A percentile compares a stretch with the other conserved stretches of the same genome.
phyloP scores from a whole-genome alignment of 2,113 vertebrate genomes.

The Cervus canadensis region DNA sequence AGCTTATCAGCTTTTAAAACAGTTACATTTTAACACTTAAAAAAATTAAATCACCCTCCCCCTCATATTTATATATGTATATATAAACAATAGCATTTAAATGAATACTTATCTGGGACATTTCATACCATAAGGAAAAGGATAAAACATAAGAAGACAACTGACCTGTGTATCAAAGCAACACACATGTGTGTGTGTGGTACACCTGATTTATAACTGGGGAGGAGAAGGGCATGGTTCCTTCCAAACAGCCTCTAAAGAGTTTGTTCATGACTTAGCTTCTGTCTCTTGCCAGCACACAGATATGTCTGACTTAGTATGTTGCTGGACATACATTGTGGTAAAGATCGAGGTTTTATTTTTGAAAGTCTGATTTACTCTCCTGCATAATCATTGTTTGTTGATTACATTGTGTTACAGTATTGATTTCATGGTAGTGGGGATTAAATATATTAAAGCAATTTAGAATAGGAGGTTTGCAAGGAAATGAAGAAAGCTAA shows the following conservation, averaged over 20 bases:
- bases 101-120: constrained; percentile 61
- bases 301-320: neutral
- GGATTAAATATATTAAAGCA: constrained; percentile 52
- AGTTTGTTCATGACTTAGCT: neutral
- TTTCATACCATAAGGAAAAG: constrained; percentile 61
- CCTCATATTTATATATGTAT: constrained; percentile 76
- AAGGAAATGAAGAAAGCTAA: constrained; percentile 43
- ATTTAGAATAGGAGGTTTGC: constrained; percentile 48
- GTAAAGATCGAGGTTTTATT: neutral
- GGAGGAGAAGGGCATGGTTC: neutral
- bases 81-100: constrained; percentile 77
- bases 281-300: neutral
- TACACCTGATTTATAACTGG: neutral
- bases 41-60: constrained; percentile 65
- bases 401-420: neutral
- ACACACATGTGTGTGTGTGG: neutral
- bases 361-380: constrained; percentile 2
- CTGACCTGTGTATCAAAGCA: constrained; percentile 44
- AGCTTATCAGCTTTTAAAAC: constrained; percentile 72
- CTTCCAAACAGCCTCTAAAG: neutral
- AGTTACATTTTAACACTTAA: constrained; percentile 77
- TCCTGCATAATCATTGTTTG: neutral
- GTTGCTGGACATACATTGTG: neutral
- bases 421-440: neutral
- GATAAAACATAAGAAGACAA: constrained; percentile 19